These are phyloP conservation scores for Phengaris arion DNA, from an alignment of 2,888 invertebrate species.

Conservation along the genomic window DNA sequence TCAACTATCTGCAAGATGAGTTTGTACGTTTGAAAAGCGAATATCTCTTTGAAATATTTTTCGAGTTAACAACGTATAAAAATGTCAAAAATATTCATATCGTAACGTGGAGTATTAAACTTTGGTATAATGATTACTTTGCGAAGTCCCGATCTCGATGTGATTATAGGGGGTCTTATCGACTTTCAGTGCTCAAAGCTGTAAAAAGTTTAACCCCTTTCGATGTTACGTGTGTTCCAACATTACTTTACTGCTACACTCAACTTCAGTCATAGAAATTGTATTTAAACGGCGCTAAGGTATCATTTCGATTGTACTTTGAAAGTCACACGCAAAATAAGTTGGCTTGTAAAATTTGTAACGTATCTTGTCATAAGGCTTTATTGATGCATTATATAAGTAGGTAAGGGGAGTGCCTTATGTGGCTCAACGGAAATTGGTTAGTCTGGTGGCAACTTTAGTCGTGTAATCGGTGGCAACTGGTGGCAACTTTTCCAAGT, in stretches of 20 bases:
- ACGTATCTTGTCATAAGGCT: slow-evolving; percentile 65
- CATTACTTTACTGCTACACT: slow-evolving; percentile 40
- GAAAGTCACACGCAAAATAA: slow-evolving; percentile 6
- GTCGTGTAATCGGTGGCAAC: slow-evolving; percentile 52
- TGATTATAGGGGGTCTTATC: slow-evolving; percentile 63
- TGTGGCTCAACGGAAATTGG: slow-evolving; percentile 57
- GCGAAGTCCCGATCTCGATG: slow-evolving; percentile 54
- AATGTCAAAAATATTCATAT: slow-evolving; percentile 19
- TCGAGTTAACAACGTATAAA: background rate
- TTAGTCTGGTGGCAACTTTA: slow-evolving; percentile 43
- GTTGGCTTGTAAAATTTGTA: slow-evolving; percentile 30
- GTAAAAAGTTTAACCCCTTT: slow-evolving; percentile 70
- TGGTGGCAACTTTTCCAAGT: slow-evolving; percentile 36
- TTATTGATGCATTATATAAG: slow-evolving; percentile 62
- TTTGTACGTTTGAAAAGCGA: background rate
- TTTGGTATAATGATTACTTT: slow-evolving; percentile 47
- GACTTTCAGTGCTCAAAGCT: slow-evolving; percentile 67
- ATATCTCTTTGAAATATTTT: background rate
- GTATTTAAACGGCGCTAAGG: background rate
- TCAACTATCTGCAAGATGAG: background rate
- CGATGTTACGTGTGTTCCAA: slow-evolving; percentile 56
- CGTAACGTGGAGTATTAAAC: slow-evolving; percentile 35
- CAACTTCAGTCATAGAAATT: background rate
- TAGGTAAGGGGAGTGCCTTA: slow-evolving; percentile 48
- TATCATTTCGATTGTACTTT: background rate